Base-by-base conservation (phyloP, 2,113 vertebrate genomes). In the Scophthalmus maximus region DNA sequence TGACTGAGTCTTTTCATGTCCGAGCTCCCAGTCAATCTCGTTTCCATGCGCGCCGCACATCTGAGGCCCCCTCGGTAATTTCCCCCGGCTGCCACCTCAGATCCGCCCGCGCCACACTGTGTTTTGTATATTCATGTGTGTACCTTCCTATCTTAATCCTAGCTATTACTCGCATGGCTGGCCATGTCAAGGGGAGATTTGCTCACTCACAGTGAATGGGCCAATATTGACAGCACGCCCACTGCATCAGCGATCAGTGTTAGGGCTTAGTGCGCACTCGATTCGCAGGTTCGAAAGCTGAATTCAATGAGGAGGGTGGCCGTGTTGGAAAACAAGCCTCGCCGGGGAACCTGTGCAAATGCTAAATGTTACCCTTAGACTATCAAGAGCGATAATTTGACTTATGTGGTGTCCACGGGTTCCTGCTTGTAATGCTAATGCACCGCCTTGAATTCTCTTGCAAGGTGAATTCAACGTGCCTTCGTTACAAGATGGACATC, bases 81-180 rank as follows among this genome's bases (percentile, higher is more conserved):
- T 78, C 81, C 79, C 77, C 69, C 0, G 71, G 53, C 87, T 44
- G 75, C 73, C 17, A 51, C 73, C 62, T 70, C 76, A 23, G 76
- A 83, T 81, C 63, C n/a, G 8, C 63, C 75, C 6, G 57, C 59
- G 3, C 80, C 78, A 53, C 20, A 22, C 75, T 27, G 73, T 6
- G 68, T 81, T 82, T 91, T 91, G 88, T 89, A 91, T 91, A 92
- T 91, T 91, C 89, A 92, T 87, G 91, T 90, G 87, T 89, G 88
- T 89, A 87, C 90, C 83, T 89, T 88, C 87, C 91, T 89, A 86
- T 91, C 89, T 90, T 91, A 93, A 93, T 91, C 89, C 87, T 83
- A 88, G 86, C 90, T 91, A 90, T 90, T 91, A 92, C 87, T 86
- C 89, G 84, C 84, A 91, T 91, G 90, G 90, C 88, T 86, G 86